Conservation (phyloP, 92 coral and sea anemone species). For the Chrysogorgia sp. region DNA sequence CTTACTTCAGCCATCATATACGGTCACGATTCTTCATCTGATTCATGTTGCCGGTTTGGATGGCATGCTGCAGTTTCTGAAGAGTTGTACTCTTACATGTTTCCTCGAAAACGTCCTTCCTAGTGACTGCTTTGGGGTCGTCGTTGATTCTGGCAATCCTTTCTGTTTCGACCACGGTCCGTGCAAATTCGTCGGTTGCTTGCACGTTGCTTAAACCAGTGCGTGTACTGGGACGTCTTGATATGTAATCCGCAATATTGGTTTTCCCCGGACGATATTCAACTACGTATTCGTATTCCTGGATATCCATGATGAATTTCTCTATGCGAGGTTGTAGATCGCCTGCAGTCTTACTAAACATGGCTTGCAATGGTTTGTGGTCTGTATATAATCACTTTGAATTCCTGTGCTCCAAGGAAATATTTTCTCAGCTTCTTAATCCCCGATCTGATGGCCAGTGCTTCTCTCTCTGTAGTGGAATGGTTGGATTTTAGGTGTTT, state of each 20-base stretch:
- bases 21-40: conserved; percentile 1
- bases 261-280: conserved; percentile 16
- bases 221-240: conserved; percentile 7
- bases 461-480: conserved; percentile 15
- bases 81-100: conserved; percentile 1
- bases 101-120: not conserved
- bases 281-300: conserved; percentile 13
- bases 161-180: conserved; percentile 4
- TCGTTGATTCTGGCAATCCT: not conserved
- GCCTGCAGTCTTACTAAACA: conserved; percentile 14
- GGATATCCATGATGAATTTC: conserved; percentile 12
- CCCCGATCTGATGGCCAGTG: conserved; percentile 26
- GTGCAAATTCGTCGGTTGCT: conserved; percentile 12
- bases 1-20: conserved; percentile 7
- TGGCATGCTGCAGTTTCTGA: not conserved
- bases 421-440: conserved; percentile 1
- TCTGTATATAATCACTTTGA: conserved; percentile 11
- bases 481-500: not conserved
- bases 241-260: conserved; percentile 14
- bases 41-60: conserved; percentile 10
- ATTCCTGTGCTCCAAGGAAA: not conserved
- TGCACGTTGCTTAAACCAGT: not conserved
- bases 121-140: conserved; percentile 1
- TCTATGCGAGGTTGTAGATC: not conserved
- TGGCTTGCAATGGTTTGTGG: conserved; percentile 15